These are phyloP conservation scores for Nemurella pictetii DNA, from an alignment of 2,888 invertebrate genomes.

Conservation along the genomic window DNA sequence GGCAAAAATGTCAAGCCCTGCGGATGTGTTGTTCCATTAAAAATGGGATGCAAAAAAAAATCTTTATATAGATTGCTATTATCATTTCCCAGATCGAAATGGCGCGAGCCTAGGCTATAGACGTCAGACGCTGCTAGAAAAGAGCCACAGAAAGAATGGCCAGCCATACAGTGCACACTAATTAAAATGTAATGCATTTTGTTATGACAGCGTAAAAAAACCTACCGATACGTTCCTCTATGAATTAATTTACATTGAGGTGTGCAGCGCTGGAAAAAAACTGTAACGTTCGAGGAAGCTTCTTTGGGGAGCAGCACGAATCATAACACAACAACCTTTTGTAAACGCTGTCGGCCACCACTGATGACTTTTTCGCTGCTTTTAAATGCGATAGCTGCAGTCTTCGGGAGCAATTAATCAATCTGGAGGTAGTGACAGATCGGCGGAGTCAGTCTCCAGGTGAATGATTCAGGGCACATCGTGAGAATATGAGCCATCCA, in stretches of 20 bases:
- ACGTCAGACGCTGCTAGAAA: too few species aligned
- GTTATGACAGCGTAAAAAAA: slow-evolving; percentile 7
- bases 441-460: neutral
- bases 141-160: neutral
- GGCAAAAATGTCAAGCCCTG: slow-evolving; percentile 14
- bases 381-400: neutral
- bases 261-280: neutral
- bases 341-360: neutral
- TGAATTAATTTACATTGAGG: slow-evolving; percentile 9
- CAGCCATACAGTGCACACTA: neutral
- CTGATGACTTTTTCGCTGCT: neutral
- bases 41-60: neutral
- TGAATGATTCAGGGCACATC: neutral
- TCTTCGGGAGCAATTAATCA: neutral
- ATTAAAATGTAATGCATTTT: neutral
- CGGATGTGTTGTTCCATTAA: neutral
- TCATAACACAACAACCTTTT: neutral
- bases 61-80: neutral
- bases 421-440: neutral
- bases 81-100: neutral
- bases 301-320: neutral
- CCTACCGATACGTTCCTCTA: neutral
- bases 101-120: neutral
- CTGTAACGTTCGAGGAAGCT: neutral
- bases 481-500: neutral